A percentile compares a stretch with the other conserved stretches of the same genome.
Evolutionary conservation across 2,113 vertebrate species (phyloP).

Genomic region (Numida meleagris): DNA sequence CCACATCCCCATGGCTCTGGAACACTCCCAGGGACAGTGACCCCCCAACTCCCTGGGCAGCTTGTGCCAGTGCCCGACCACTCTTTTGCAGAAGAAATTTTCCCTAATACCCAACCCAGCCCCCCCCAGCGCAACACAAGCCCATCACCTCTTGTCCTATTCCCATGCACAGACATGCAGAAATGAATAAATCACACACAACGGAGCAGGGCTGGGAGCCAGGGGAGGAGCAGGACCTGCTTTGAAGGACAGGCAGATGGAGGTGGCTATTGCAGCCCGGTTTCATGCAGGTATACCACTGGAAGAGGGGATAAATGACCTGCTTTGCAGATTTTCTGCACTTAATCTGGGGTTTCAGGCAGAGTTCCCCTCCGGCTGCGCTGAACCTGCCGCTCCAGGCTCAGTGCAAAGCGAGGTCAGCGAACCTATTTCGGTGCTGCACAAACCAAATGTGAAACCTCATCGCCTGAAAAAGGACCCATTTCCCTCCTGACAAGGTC

Average conservation of each 20-base stretch:
- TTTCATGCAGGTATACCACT: background rate
- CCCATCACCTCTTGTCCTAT: background rate
- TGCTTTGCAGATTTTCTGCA: background rate
- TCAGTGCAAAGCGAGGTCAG: background rate
- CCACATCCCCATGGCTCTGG: background rate
- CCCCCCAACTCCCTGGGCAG: background rate
- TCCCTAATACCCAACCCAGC: too few relatives aligned
- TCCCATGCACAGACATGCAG: fast-evolving
- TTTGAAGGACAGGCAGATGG: background rate
- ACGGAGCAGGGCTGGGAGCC: background rate
- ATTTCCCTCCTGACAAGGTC: background rate
- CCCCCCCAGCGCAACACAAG: too few relatives aligned
- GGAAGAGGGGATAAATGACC: background rate
- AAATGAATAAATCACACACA: background rate
- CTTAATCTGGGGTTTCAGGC: background rate
- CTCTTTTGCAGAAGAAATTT: background rate
- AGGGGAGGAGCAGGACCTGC: background rate
- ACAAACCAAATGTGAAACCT: background rate
- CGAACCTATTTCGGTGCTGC: background rate
- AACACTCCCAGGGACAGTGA: background rate
- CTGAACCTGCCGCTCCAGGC: background rate
- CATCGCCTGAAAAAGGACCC: background rate
- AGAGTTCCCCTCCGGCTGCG: background rate
- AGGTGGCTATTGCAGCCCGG: background rate
- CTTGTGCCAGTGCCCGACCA: background rate